Conservation (phyloP, 2,113 vertebrate species). For the Canis aureus region DNA sequence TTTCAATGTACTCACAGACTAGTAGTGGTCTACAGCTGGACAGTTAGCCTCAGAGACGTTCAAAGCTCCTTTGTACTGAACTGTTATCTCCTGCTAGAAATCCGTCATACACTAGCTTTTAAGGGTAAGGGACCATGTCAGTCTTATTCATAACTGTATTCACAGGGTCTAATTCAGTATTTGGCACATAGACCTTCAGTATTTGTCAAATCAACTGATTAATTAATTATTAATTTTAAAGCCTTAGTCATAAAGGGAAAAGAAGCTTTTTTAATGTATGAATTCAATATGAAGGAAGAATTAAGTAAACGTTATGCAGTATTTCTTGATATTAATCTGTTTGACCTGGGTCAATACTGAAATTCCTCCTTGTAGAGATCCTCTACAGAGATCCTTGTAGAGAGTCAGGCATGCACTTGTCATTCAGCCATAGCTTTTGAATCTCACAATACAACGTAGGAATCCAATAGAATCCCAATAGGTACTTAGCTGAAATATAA, state of each 20-base stretch:
- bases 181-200: background rate
- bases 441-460: background rate
- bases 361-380: background rate
- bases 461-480: background rate
- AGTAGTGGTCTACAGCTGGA: accelerated
- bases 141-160: background rate
- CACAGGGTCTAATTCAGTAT: background rate
- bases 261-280: background rate
- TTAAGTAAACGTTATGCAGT: background rate
- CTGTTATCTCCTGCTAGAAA: background rate
- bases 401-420: background rate
- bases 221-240: background rate
- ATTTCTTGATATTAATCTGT: background rate
- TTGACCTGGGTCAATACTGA: background rate
- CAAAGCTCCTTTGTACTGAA: background rate
- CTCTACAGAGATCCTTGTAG: background rate
- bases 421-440: background rate
- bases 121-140: background rate
- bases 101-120: background rate
- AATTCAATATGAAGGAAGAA: background rate
- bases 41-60: background rate
- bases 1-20: background rate
- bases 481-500: background rate
- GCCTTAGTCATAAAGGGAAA: background rate
- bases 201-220: background rate